Percentiles rank a stretch among this genome's conserved stretches.
phyloP scores from a whole-genome alignment of 1,140 invertebrate species.

The Ooceraea biroi region DNA sequence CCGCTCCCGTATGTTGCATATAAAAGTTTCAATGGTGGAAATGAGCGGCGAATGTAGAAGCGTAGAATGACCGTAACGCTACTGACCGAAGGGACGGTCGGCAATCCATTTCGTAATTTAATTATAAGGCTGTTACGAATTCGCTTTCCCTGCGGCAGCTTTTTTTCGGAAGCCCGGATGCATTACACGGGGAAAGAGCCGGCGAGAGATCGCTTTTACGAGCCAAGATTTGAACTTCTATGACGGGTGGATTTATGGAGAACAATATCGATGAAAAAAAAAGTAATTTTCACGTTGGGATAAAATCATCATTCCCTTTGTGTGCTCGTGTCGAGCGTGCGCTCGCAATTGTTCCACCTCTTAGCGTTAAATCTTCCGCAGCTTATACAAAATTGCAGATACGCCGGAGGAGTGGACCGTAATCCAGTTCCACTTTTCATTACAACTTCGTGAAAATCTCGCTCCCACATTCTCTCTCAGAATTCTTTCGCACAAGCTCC shows the following conservation, averaged over 20 bases:
- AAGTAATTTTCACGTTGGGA: slow-evolving; percentile 1
- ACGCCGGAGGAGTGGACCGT: slow-evolving; percentile 3
- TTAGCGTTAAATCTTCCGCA: slow-evolving; percentile 9
- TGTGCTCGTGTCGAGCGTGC: slow-evolving; percentile 25
- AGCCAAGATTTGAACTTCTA: slow-evolving; percentile 45
- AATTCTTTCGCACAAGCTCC: slow-evolving; percentile 10
- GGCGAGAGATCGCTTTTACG: slow-evolving; percentile 14
- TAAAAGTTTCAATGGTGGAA: slow-evolving; percentile 23
- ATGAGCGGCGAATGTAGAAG: slow-evolving; percentile 19
- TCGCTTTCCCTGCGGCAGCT: slow-evolving; percentile 29
- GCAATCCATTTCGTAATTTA: slow-evolving; percentile 61
- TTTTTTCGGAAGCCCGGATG: slow-evolving; percentile 14
- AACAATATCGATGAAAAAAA: slow-evolving; percentile 16
- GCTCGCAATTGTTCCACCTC: slow-evolving; percentile 10
- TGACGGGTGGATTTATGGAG: slow-evolving; percentile 21
- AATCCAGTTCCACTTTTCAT: slow-evolving; percentile 55
- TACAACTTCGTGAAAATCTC: slow-evolving; percentile 44
- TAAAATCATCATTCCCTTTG: slow-evolving; percentile 20
- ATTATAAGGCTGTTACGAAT: slow-evolving; percentile 50
- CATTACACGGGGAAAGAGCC: background rate
- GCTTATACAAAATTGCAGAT: slow-evolving; percentile 31
- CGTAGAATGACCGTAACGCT: slow-evolving; percentile 33
- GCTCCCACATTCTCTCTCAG: slow-evolving; percentile 30
- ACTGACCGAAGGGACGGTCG: slow-evolving; percentile 15
- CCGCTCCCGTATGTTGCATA: slow-evolving; percentile 28